Evolutionary conservation across 1,140 invertebrate genomes (phyloP).

Genomic region (Antheraea pernyi): DNA sequence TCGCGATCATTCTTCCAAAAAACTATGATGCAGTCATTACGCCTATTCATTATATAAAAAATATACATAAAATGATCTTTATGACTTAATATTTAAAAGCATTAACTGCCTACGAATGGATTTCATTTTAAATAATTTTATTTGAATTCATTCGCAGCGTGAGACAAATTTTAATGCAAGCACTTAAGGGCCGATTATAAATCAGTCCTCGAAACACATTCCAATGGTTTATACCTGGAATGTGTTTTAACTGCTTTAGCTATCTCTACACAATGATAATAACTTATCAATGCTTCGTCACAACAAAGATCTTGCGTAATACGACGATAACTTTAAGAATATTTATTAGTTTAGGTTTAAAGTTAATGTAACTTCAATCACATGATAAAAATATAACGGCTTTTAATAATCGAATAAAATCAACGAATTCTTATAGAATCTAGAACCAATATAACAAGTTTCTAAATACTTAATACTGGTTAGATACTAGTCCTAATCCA

Average conservation of each 20-base stretch:
- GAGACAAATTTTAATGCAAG: slow-evolving; percentile 10
- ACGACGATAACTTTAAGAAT: neutral
- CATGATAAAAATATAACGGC: too few species aligned
- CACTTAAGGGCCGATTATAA: slow-evolving; percentile 5
- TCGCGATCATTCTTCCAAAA: neutral
- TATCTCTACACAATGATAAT: slow-evolving; percentile 9
- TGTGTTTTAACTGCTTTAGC: neutral
- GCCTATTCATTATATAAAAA: neutral
- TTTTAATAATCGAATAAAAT: too few species aligned
- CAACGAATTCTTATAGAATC: too few species aligned
- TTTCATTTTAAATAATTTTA: neutral
- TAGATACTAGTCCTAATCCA: too few species aligned
- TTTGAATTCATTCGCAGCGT: neutral
- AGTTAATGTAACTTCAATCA: neutral
- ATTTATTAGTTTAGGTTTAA: neutral
- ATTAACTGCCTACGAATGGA: neutral
- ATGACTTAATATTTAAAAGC: neutral
- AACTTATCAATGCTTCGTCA: slow-evolving; percentile 1
- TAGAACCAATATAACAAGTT: too few species aligned
- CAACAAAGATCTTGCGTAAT: neutral
- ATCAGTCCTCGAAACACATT: slow-evolving; percentile 11
- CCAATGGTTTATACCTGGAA: slow-evolving; percentile 2
- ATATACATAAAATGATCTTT: neutral
- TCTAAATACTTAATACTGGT: too few species aligned
- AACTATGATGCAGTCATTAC: neutral